These are phyloP conservation scores for Ciconia stormi DNA, from an alignment of 2,113 vertebrate species.

Conservation along the genomic window DNA sequence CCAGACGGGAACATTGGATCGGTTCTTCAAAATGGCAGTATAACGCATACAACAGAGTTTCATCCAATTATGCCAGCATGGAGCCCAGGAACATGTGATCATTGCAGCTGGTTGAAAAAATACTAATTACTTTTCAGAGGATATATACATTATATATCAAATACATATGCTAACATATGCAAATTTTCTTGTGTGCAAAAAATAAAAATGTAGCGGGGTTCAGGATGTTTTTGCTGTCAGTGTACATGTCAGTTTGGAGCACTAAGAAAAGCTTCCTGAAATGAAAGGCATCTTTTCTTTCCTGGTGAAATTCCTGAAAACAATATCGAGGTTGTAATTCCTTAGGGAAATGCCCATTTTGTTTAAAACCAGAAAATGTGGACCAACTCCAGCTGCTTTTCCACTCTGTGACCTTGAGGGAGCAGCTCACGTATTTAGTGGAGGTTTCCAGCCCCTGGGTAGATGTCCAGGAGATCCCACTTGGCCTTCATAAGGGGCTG, in stretches of 20 bases:
- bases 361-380: neutral
- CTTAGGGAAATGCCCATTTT: neutral
- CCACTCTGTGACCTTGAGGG: neutral
- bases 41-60: slow-evolving; percentile 14
- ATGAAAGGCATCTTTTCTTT: neutral
- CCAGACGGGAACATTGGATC: slow-evolving; percentile 6
- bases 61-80: slow-evolving; percentile 51
- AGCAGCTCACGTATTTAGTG: neutral
- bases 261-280: neutral
- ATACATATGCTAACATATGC: slow-evolving; percentile 15
- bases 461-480: neutral
- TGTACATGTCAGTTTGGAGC: neutral
- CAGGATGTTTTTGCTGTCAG: neutral
- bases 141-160: slow-evolving; percentile 32
- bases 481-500: neutral
- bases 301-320: neutral
- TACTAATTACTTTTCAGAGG: slow-evolving; percentile 51
- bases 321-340: neutral
- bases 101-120: slow-evolving; percentile 47
- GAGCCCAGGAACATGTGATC: slow-evolving; percentile 5
- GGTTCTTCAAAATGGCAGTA: neutral
- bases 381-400: neutral
- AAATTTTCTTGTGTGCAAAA: slow-evolving; percentile 16
- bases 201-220: neutral
- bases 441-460: neutral